Evolutionary conservation across 2,113 vertebrate genomes (phyloP).

Genomic region (Columbina picui): DNA sequence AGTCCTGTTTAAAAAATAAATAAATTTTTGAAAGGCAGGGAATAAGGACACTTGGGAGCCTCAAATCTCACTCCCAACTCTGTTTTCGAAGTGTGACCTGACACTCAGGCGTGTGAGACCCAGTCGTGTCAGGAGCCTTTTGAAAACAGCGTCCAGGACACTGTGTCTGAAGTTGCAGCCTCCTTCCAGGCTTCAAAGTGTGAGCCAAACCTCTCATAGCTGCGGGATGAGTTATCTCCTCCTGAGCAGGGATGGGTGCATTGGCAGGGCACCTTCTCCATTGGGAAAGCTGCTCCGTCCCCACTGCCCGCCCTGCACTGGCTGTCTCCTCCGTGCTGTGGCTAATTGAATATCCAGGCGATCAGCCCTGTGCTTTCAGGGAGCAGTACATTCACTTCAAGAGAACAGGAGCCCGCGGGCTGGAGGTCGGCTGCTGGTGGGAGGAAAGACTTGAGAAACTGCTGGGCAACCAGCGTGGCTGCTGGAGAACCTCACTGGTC

Average conservation of each 20-base stretch:
- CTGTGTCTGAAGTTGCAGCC: conserved; percentile 1
- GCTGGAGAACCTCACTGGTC: rapidly evolving
- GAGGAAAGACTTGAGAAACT: background rate
- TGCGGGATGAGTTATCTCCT: background rate
- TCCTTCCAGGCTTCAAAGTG: background rate
- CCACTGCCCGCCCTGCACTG: rapidly evolving
- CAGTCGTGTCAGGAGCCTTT: background rate
- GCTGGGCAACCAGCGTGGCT: rapidly evolving
- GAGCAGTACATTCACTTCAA: background rate
- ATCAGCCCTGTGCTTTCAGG: background rate
- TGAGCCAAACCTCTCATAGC: background rate
- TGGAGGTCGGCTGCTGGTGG: background rate
- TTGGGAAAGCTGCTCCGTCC: background rate
- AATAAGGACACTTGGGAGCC: background rate
- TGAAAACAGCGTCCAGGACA: background rate
- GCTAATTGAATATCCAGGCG: background rate
- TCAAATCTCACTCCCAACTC: background rate
- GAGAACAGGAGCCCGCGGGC: rapidly evolving
- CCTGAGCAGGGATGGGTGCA: background rate
- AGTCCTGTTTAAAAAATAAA: background rate
- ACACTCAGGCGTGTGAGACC: background rate
- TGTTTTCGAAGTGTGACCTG: background rate
- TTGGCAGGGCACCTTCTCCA: background rate
- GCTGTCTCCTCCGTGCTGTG: rapidly evolving
- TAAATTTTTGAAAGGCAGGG: background rate